phyloP scores from a whole-genome alignment of 2,113 vertebrate species.

The Catharus fuscescens region DNA sequence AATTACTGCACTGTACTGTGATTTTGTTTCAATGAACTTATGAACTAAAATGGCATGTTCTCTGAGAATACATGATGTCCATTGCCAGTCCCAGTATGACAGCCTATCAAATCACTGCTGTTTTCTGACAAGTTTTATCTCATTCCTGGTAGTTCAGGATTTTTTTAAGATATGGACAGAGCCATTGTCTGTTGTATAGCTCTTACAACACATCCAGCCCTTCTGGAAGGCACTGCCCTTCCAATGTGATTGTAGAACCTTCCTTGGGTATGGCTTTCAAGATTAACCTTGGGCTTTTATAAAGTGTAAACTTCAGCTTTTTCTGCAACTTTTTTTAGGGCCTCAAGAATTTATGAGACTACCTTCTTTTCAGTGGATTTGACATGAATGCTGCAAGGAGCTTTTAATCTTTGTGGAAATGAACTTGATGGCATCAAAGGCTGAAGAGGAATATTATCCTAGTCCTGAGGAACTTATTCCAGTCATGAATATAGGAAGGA shows the following conservation, averaged over 20 bases:
- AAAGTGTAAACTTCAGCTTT: not conserved
- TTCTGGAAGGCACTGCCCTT: not conserved
- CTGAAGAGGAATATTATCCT: not conserved
- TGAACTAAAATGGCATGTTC: not conserved
- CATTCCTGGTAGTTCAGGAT: not conserved
- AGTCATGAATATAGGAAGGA: not conserved
- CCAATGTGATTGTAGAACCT: not conserved
- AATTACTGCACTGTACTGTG: not conserved
- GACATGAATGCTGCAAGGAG: not conserved
- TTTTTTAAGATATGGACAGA: not conserved
- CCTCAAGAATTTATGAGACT: not conserved
- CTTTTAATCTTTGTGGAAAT: conserved; percentile 3
- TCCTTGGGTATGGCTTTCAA: not conserved
- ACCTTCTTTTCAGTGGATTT: not conserved
- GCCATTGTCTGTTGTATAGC: not conserved
- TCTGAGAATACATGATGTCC: not conserved
- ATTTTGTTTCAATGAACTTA: not conserved
- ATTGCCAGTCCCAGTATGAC: not conserved
- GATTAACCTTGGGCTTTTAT: not conserved
- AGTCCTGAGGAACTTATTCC: not conserved
- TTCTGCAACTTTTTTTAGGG: not conserved
- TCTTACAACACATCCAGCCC: not conserved
- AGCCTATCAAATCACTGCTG: not conserved
- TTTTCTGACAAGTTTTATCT: not conserved
- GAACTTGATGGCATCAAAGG: not conserved